Evolutionary conservation across 2,888 invertebrate species (phyloP), one percentile per base, ranked within the genome.

Genomic region (Entomobrya multifasciata): DNA sequence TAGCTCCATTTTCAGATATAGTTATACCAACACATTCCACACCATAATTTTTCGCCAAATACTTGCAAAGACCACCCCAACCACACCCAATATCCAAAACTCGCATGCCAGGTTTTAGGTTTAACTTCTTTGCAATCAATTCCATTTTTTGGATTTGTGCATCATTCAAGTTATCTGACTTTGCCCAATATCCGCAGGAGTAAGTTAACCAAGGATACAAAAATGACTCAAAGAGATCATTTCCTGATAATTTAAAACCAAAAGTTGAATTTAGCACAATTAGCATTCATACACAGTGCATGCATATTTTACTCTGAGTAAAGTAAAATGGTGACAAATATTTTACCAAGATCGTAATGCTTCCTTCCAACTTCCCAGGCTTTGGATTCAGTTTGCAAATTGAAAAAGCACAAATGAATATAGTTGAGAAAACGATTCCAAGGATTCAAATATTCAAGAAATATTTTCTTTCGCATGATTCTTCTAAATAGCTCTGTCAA

Each of bases 131-230:
- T 22, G 86, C 88, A 70, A 88, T 88, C 11, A 88, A 30, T 47
- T 88, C 88, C 86, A 88, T 86, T 83, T 88, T 88, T 15, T 78
- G 62, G 15, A 76, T 20, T 65, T 88, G 88, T 22, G 88, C 88
- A 49, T 87, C 83, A 22, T 88, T 76, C n/a, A 88, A 36, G 27
- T 87, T 80, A 22, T 57, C 49, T 6, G 88, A 83, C 20, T 55
- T 65, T 22, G 55, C 77, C 88, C 88, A 88, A 55, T 87, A 88
- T 1, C 87, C 88, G 70, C 88, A 87, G 41, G 78, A 65, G 25
- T 81, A 81, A 0, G 80, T 83, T 22, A 87, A 25, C 57, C 65
- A 74, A 5, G 82, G 78, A 36, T 87, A 83, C 30, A 87, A 62
- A 25, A 87, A 74, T 0, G 78, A 60, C 25, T 83, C 79, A 49